Conservation (phyloP, 2,113 vertebrate genomes). For the Pedetes capensis region DNA sequence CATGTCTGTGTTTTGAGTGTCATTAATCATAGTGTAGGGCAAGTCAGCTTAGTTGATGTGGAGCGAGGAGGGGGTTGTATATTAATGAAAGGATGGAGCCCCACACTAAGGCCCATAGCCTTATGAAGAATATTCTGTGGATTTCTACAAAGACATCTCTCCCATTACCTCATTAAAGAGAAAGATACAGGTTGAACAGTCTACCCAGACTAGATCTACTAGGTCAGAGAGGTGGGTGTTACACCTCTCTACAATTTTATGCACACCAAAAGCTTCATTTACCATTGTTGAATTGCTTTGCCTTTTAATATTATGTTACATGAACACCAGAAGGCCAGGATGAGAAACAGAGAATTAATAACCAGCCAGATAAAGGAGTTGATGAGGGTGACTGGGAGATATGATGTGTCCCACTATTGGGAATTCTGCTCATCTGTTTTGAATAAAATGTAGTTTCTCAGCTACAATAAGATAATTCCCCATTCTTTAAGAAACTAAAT, state of each 20-base stretch:
- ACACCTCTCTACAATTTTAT: neutral
- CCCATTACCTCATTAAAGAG: neutral
- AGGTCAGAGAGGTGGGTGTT: neutral
- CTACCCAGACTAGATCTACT: neutral
- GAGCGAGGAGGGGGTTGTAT: neutral
- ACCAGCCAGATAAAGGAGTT: neutral
- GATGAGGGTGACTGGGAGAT: neutral
- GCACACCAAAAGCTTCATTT: neutral
- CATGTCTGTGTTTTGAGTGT: neutral
- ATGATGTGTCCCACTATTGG: constrained; percentile 22
- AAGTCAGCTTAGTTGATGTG: neutral
- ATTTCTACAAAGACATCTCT: neutral
- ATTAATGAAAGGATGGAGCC: neutral
- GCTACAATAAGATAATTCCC: constrained; percentile 76
- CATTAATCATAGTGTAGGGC: neutral
- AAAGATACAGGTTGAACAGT: neutral
- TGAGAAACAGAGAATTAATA: neutral
- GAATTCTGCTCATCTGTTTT: constrained; percentile 81
- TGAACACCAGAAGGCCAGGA: neutral
- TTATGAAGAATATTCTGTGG: neutral
- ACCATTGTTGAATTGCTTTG: neutral
- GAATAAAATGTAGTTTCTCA: constrained; percentile 76
- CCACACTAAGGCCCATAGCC: neutral
- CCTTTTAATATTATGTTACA: neutral
- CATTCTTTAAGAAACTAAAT: constrained; percentile 79